These are phyloP conservation scores for Atta texana DNA, from an alignment of 1,140 invertebrate species.

Conservation along the genomic window DNA sequence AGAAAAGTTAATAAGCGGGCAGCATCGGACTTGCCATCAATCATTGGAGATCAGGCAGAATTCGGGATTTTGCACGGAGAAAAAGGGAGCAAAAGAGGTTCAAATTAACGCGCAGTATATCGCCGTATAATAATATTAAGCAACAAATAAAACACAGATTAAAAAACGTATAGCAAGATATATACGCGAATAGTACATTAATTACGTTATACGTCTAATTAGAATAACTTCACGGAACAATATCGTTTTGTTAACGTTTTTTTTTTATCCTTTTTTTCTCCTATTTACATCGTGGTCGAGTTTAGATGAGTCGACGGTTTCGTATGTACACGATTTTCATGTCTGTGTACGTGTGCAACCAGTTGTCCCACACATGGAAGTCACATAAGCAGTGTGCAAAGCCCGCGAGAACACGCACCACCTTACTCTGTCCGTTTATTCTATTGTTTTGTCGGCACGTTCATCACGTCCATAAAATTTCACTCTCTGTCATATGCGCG, in stretches of 20 bases:
- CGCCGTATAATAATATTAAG: background rate
- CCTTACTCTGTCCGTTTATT: slow-evolving; percentile 40
- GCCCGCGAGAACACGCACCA: background rate
- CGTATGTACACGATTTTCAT: background rate
- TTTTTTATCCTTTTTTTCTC: background rate
- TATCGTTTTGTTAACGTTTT: background rate
- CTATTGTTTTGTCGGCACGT: slow-evolving; percentile 53
- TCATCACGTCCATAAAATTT: slow-evolving; percentile 68
- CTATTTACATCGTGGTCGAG: background rate
- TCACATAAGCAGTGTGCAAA: background rate
- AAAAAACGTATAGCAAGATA: background rate
- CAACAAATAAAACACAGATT: background rate
- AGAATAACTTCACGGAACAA: background rate
- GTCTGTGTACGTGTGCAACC: background rate
- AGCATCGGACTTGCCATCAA: slow-evolving; percentile 7
- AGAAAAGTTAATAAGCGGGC: slow-evolving; percentile 12
- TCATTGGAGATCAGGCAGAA: background rate
- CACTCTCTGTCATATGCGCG: slow-evolving; percentile 34
- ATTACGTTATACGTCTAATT: background rate
- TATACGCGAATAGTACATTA: background rate
- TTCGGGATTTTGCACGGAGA: background rate
- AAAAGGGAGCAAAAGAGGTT: background rate
- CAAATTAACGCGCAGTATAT: background rate
- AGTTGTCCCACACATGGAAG: background rate
- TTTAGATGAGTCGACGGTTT: slow-evolving; percentile 53